Conservation (phyloP, 2,113 vertebrate genomes). For the Protobothrops flavoviridis region DNA sequence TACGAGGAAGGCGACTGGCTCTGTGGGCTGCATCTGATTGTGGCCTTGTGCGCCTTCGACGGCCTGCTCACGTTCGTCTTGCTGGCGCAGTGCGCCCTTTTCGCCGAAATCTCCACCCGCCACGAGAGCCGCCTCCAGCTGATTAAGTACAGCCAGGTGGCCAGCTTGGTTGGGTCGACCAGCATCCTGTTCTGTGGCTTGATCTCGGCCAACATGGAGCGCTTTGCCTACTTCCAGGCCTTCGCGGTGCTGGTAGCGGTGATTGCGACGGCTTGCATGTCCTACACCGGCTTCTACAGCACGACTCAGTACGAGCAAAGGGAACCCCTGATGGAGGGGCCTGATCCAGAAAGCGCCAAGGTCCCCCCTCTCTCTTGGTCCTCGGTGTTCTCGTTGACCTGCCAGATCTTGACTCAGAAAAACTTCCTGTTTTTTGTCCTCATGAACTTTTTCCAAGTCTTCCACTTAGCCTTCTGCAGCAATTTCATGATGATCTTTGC, state of each 20-base stretch:
- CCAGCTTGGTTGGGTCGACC: constrained; percentile 77
- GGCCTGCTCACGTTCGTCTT: constrained; percentile 82
- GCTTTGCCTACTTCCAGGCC: constrained; percentile 77
- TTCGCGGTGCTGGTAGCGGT: constrained; percentile 67
- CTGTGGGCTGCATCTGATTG: constrained; percentile 78
- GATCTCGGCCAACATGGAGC: constrained; percentile 82
- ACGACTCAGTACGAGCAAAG: constrained; percentile 72
- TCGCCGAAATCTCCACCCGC: constrained; percentile 78
- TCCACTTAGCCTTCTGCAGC: constrained; percentile 83
- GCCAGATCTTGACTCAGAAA: constrained; percentile 80
- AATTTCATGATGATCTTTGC: constrained; percentile 92
- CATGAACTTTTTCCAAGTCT: constrained; percentile 91
- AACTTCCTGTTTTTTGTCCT: constrained; percentile 83
- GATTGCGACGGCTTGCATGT: constrained; percentile 79
- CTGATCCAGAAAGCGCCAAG: background rate
- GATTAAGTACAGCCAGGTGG: constrained; percentile 82
- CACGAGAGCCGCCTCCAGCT: constrained; percentile 77
- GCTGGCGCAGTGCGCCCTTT: constrained; percentile 82
- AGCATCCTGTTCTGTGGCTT: constrained; percentile 85
- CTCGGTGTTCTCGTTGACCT: constrained; percentile 67
- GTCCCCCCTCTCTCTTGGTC: constrained; percentile 65
- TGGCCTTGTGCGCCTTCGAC: constrained; percentile 81
- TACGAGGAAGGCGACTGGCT: constrained; percentile 83
- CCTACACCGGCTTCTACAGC: constrained; percentile 76
- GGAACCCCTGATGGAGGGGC: background rate